Percentiles rank a stretch among this genome's conserved stretches.
Evolutionary conservation across 2,888 invertebrate genomes (phyloP).

Genomic region (Digitonthophagus gazella): DNA sequence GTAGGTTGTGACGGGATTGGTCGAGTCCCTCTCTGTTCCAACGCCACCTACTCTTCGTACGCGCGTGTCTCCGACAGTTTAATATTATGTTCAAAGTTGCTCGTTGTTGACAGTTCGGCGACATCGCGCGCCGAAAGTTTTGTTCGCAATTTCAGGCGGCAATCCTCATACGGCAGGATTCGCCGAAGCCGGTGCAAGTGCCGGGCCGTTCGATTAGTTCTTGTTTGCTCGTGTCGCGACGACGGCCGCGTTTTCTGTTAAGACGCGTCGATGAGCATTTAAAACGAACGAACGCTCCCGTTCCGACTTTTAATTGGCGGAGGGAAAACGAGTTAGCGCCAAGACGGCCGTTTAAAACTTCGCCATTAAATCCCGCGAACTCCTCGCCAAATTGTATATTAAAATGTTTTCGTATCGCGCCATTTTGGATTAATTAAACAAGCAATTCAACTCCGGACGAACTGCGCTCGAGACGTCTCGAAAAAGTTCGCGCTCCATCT

Average conservation of each 20-base stretch:
- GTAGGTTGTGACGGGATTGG: neutral
- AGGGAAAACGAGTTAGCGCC: neutral
- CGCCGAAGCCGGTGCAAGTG: neutral
- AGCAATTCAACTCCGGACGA: neutral
- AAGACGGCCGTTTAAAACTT: neutral
- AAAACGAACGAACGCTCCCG: neutral
- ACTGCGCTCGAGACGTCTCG: neutral
- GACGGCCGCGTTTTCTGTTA: too few species aligned
- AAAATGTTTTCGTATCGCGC: neutral
- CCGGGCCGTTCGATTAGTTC: neutral
- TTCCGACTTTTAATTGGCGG: neutral
- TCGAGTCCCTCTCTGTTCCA: neutral
- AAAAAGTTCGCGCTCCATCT: neutral
- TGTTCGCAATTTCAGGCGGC: neutral
- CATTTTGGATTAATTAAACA: neutral
- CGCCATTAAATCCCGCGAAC: neutral
- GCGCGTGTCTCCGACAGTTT: constrained; percentile 23
- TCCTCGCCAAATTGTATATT: neutral
- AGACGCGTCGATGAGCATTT: neutral
- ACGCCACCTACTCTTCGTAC: constrained; percentile 10
- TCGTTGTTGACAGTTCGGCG: constrained; percentile 22
- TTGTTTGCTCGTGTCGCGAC: neutral
- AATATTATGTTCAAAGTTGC: constrained; percentile 26
- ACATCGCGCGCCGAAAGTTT: constrained; percentile 2
- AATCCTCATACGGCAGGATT: neutral